Evolutionary conservation across 1,140 invertebrate genomes (phyloP), one percentile per base, ranked within the genome.

Genomic region (Drepana arcuata): DNA sequence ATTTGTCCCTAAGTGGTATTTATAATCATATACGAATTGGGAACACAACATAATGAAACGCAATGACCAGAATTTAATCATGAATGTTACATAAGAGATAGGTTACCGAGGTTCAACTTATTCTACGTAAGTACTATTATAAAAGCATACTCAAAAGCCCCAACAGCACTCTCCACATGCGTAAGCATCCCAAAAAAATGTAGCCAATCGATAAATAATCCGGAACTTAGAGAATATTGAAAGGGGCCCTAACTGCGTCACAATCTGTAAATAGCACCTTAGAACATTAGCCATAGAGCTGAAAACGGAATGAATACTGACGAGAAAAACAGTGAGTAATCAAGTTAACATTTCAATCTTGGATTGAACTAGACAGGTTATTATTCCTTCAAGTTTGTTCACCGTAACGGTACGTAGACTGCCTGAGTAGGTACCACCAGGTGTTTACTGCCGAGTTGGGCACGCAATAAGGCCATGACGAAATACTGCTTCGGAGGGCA

Each of bases 341-440:
- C 36, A 34, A 30, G 26, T 40, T 37, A 47, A 47, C 21, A 46
- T 52, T 46, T 42, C 14, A 52, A 53, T n/a, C n/a, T n/a, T n/a
- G n/a, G n/a, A n/a, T 38, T 43, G 41, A 44, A 47, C 41, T 47
- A 46, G 37, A 28, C 31, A 34, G 30, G 38, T 49, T 44, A 28
- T 48, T 30, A 41, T n/a, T n/a, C 45, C 48, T 41, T 35, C 45
- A 43, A 56, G 51, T 60, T 60, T 55, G 43, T 56, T 51, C 45
- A 50, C 43, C 48, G 42, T 60, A 60, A 60, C 56, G 56, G 56
- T 55, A 60, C 43, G 34, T 18, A 41, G 45, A 56, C 42, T 54
- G 29, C 41, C 48, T 55, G 39, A 39, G n/a, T n/a, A n/a, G 30
- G 32, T 43, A 45, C 23, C 27, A 41, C 41, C 55, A 50, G 48